Base-by-base conservation (phyloP, 2,113 vertebrate genomes). In the Sphyrna mokarran region DNA sequence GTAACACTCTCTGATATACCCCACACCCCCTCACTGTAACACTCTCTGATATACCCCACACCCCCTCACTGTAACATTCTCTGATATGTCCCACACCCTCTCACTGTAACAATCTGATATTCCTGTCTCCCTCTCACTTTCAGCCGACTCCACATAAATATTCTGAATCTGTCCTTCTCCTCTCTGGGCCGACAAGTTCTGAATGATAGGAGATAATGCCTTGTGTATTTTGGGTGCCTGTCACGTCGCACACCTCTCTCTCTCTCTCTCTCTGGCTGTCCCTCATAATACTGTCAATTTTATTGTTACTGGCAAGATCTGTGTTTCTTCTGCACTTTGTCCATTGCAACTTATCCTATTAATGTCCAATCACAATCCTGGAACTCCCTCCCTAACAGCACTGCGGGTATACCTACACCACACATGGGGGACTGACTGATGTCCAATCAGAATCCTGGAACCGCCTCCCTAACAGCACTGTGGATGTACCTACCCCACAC, bases 311-410 rank as follows among this genome's bases (percentile, higher is more conserved):
- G 33, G 33, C 14, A 37, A 3, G 33, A 80, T 37, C n/a, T 16
- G 76, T 14, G n/a, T 80, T 37, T 0, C 3, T 16, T 37, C 76
- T 80, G 76, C 33, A 14, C 33, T 80, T 3, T 80, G 33, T n/a
- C 37, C 37, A 13, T 14, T 37, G 2, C 13, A 3, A 1, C n/a
- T 0, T 9, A 0, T 80, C 11, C n/a, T 0, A 3, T 3, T 54
- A 4, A 5, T 2, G 48, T 54, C 48, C 2, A 54, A 54, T 48
- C 43, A 48, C 43, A 48, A 54, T 54, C 48, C 48, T 3, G 48
- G 48, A 54, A 2, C 48, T 54, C 48, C 1, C 48, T 54, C 48
- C 48, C 48, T 54, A 54, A 54, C 48, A 54, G 48, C 48, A 54
- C 48, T 54, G 48, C 5, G 48, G 48, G 48, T 54, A 4, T 54